Base-by-base conservation (phyloP, 2,888 invertebrate genomes). In the Nemurella pictetii region DNA sequence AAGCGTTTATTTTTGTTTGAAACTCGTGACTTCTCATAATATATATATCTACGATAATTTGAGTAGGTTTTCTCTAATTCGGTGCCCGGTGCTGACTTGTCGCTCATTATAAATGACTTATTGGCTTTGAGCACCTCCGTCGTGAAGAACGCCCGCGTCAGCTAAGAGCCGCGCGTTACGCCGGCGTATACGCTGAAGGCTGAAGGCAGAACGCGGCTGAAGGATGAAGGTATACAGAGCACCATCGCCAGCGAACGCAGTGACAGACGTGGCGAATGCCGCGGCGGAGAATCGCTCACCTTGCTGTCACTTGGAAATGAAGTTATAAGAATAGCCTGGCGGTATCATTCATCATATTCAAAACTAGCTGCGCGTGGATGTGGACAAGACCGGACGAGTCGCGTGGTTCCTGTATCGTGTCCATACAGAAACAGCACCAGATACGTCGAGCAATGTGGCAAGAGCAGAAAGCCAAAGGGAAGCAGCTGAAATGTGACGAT, bases 31-130 rank as follows among this genome's bases (percentile, higher is more conserved):
- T 55, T 55, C 20, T 55, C 55, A 12, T 55, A n/a, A n/a, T n/a
- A n/a, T n/a, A n/a, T n/a, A n/a, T n/a, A n/a, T n/a, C n/a, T n/a
- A 55, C 55, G 55, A 55, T 55, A 55, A 55, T 55, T 55, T 55
- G 55, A 55, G 55, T 55, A 55, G 55, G 55, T 55, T 55, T 55
- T 55, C 55, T 55, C 55, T 55, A 55, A 55, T 7, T 7, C 12
- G 3, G 5, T 12, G 55, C 55, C 12, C 12, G 55, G 9, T 55
- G 9, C 5, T 55, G 55, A 55, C 55, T 55, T 55, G 55, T 75
- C 75, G 27, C 75, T 75, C 28, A 28, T 75, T 75, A 75, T 75
- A 75, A 75, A 75, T 75, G 75, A 75, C 75, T 75, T 75, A 75
- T 75, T 75, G 75, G 28, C 75, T 75, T 75, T 9, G 26, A 75